Conservation (phyloP, 1,140 invertebrate species). For the Zaprionus ornatus region DNA sequence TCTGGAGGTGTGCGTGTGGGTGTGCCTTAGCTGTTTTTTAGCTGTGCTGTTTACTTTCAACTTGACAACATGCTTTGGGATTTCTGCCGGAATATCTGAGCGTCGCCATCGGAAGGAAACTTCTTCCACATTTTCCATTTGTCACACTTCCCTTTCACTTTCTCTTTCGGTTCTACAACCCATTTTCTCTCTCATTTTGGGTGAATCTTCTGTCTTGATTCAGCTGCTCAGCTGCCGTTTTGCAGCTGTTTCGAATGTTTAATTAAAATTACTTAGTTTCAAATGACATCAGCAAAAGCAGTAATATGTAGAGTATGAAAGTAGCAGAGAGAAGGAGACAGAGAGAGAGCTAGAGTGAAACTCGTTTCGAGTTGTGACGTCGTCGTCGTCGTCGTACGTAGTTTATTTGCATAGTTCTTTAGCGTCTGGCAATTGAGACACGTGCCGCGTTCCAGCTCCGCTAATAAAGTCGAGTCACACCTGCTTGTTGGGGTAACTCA, state of each 20-base stretch:
- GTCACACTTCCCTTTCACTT: neutral
- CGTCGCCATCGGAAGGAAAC: slow-evolving; percentile 41
- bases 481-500: slow-evolving; percentile 15
- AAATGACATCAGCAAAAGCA: slow-evolving; percentile 59
- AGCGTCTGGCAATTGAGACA: slow-evolving; percentile 4
- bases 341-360: neutral
- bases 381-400: slow-evolving; percentile 4
- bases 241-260: slow-evolving; percentile 44
- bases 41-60: slow-evolving; percentile 38
- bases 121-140: slow-evolving; percentile 22
- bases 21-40: slow-evolving; percentile 4
- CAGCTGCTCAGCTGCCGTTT: neutral
- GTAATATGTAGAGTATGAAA: neutral
- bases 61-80: slow-evolving; percentile 10
- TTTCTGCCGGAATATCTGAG: slow-evolving; percentile 37
- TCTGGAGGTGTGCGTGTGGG: slow-evolving; percentile 14
- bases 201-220: slow-evolving; percentile 1
- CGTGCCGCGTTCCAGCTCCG: slow-evolving; percentile 15
- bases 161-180: neutral
- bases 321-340: neutral
- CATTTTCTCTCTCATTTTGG: neutral
- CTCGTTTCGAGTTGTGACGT: slow-evolving; percentile 30
- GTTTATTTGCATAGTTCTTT: slow-evolving; percentile 36
- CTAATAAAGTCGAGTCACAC: slow-evolving; percentile 16
- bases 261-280: slow-evolving; percentile 63